Conservation (phyloP, 2,113 vertebrate species). For the Hiodon tergisus region DNA sequence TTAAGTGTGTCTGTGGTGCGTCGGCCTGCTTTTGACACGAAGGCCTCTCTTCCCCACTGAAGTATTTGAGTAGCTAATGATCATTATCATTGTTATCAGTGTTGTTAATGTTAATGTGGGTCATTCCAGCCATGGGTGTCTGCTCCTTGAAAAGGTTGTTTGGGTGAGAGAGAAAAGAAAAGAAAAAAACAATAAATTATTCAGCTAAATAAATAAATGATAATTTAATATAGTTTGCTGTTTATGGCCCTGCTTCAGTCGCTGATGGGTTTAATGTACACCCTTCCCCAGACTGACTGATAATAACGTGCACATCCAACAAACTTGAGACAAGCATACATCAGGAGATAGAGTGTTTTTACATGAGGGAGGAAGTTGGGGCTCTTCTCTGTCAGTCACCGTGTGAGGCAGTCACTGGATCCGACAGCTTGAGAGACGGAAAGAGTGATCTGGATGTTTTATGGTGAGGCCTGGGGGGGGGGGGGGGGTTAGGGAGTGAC, state of each 20-base stretch:
- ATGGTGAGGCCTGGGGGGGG: slow-evolving; percentile 39
- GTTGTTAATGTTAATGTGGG: slow-evolving; percentile 46
- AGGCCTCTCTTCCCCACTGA: slow-evolving; percentile 30
- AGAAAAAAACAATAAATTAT: slow-evolving; percentile 68
- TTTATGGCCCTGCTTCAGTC: slow-evolving; percentile 60
- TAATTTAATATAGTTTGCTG: slow-evolving; percentile 63
- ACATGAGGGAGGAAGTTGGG: not conserved
- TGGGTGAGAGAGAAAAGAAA: slow-evolving; percentile 29
- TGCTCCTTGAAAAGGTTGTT: slow-evolving; percentile 55
- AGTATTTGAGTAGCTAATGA: slow-evolving; percentile 46
- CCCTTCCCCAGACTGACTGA: slow-evolving; percentile 35
- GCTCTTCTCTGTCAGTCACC: not conserved
- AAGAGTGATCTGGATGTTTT: slow-evolving; percentile 53
- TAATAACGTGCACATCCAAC: not conserved
- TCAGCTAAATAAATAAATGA: slow-evolving; percentile 66
- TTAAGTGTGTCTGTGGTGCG: not conserved
- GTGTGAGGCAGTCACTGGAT: not conserved
- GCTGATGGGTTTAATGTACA: slow-evolving; percentile 60
- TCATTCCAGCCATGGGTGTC: slow-evolving; percentile 54
- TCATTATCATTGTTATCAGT: slow-evolving; percentile 25
- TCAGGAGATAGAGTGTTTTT: not conserved
- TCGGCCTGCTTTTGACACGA: slow-evolving; percentile 36
- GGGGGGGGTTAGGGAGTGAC: slow-evolving; percentile 54
- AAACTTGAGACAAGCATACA: not conserved
- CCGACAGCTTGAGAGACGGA: slow-evolving; percentile 32